These are phyloP conservation scores for Piezodorus guildinii DNA, from an alignment of 1,140 invertebrate genomes.

Conservation along the genomic window DNA sequence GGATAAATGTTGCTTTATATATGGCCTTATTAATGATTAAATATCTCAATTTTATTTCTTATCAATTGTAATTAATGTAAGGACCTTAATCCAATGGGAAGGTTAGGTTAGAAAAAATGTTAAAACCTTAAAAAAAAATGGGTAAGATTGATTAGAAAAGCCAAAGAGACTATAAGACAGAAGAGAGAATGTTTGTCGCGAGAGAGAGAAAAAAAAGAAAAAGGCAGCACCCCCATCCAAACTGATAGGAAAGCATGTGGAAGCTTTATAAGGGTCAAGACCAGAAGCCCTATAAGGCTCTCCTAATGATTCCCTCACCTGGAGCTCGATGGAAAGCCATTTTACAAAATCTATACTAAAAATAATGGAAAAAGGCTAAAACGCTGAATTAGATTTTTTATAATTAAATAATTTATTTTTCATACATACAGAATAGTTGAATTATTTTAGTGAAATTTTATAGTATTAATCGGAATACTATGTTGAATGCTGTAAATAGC, in stretches of 20 bases:
- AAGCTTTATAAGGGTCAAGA: conserved; percentile 1
- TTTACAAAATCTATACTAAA: conserved; percentile 1
- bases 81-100: background rate
- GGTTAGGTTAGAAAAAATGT: background rate
- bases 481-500: conserved; percentile 21
- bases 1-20: conserved; percentile 10
- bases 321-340: background rate
- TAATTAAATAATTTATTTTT: conserved; percentile 22
- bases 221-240: background rate
- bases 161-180: no score
- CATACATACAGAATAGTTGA: conserved; percentile 22
- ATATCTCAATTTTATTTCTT: conserved; percentile 9
- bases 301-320: background rate
- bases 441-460: conserved; percentile 23
- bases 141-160: no score
- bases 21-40: conserved; percentile 15
- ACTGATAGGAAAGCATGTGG: background rate
- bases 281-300: background rate
- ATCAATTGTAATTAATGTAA: conserved; percentile 1
- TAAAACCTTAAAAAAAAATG: no score
- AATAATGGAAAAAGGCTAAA: conserved; percentile 12
- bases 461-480: conserved; percentile 21
- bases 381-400: conserved; percentile 17
- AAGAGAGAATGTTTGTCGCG: no score
- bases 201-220: background rate